Base-by-base conservation (phyloP, 2,797 vertebrate species). In the Octomys mimax region DNA sequence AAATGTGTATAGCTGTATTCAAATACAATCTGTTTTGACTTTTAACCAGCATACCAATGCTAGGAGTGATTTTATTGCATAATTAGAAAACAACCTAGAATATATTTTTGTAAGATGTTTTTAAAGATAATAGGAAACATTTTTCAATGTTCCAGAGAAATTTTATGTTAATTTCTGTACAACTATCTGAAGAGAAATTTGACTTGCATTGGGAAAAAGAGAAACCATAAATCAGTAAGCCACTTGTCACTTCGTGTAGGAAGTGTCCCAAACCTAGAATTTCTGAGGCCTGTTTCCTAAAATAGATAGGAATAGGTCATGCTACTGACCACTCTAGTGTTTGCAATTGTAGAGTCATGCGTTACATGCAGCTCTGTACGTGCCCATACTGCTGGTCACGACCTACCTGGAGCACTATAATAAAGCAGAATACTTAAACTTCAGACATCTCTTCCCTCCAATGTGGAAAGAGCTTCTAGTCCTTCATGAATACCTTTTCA, bases 1-100 rank as follows among this genome's bases (percentile, higher is more conserved):
- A 92, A 96, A 80, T 95, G 85, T 97, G 94, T 97, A 96, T 93
- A 96, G 70, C 83, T 95, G 84, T 96, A 96, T 93, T 97, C 97
- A 97, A 97, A 98, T 97, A 97, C 97, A 97, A 97, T 91, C 94
- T 98, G 96, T 97, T 96, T 98, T 97, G 95, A 98, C 97, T 98
- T 97, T 96, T 96, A 97, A 97, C 94, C 92, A 97, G 95, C 92
- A 95, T 96, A 96, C 87, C 96, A 95, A 92, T 93, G 95, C 94
- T 92, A 66, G 57, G 87, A 97, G 39, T 96, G 91, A 96, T 95
- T 97, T 94, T 95, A 24, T 82, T 96, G 84, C 93, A 95, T 96
- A 97, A 98, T 97, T 95, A 95, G 75, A 75, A 96, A 94, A 93
- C 82, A 96, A 89, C 61, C 33, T 92, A 95, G 46, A 66, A 77